A percentile compares a stretch with the other conserved stretches of the same genome.
phyloP scores from a whole-genome alignment of 1,140 invertebrate genomes.

The Oncopodura yosiiana region DNA sequence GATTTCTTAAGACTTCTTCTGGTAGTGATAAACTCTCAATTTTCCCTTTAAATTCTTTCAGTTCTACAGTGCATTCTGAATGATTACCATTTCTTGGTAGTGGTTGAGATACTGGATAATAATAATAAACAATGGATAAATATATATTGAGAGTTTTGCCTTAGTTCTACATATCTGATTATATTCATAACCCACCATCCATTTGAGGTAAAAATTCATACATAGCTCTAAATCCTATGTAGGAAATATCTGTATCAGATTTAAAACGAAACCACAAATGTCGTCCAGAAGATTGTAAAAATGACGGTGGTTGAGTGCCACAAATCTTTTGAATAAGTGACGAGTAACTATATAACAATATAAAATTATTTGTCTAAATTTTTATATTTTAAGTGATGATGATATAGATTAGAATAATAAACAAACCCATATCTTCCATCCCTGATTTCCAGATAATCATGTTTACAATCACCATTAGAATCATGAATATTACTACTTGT shows the following conservation, averaged over 20 bases:
- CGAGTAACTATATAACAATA: too few species aligned
- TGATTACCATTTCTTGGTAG: too few species aligned
- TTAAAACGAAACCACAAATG: constrained; percentile 74
- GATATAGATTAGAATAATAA: too few species aligned
- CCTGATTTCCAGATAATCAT: constrained; percentile 72
- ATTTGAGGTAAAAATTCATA: constrained; percentile 51
- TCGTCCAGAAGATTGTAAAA: constrained; percentile 61
- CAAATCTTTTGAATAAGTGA: constrained; percentile 58
- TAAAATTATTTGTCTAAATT: too few species aligned
- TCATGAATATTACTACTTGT: too few species aligned
- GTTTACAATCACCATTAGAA: constrained; percentile 60
- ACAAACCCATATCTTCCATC: constrained; percentile 79
- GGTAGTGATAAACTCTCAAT: constrained; percentile 39
- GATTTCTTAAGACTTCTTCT: constrained; percentile 46
- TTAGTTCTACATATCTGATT: background rate
- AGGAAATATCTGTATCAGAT: constrained; percentile 74
- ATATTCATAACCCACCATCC: background rate
- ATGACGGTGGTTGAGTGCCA: constrained; percentile 63
- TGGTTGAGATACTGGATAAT: constrained; percentile 1
- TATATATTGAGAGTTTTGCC: background rate
- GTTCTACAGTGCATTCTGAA: constrained; percentile 45
- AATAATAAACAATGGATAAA: too few species aligned
- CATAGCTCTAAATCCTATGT: constrained; percentile 68
- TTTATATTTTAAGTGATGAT: too few species aligned
- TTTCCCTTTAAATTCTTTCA: constrained; percentile 43